Percentiles rank a stretch among this genome's conserved stretches.
Conservation (phyloP, 1,140 invertebrate species). For the Octopus sinensis region DNA sequence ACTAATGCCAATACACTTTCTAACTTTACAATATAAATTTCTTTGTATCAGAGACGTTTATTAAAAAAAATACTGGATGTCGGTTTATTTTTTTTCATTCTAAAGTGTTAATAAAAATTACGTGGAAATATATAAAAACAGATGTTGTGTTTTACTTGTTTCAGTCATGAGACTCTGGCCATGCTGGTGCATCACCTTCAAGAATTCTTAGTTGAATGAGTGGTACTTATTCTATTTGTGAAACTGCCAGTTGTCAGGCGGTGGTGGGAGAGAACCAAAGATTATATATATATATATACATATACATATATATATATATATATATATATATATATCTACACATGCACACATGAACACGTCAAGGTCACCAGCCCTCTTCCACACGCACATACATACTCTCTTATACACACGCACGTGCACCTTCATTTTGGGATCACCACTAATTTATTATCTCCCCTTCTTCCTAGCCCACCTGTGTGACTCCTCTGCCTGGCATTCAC, state of each 20-base stretch:
- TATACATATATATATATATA: not conserved
- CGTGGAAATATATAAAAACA: too few species aligned
- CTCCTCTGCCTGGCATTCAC: too few species aligned
- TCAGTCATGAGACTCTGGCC: too few species aligned
- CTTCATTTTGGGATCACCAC: not conserved
- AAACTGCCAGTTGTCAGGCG: too few species aligned
- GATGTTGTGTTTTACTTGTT: too few species aligned
- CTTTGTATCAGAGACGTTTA: not conserved
- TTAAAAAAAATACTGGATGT: not conserved
- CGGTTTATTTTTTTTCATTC: not conserved
- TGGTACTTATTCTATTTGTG: too few species aligned
- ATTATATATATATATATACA: not conserved
- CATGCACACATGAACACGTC: too few species aligned
- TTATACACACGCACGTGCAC: not conserved
- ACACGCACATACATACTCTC: not conserved
- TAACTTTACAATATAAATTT: conserved; percentile 52
- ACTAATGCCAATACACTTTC: conserved; percentile 62
- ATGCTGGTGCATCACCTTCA: too few species aligned
- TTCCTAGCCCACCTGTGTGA: too few species aligned
- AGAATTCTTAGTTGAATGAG: too few species aligned
- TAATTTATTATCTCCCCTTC: not conserved
- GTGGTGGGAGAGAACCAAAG: not conserved
- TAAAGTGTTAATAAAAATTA: too few species aligned
- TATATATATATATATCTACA: too few species aligned
- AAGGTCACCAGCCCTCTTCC: not conserved